phyloP scores from a whole-genome alignment of 2,113 vertebrate genomes.

The Dasyornis broadbenti region DNA sequence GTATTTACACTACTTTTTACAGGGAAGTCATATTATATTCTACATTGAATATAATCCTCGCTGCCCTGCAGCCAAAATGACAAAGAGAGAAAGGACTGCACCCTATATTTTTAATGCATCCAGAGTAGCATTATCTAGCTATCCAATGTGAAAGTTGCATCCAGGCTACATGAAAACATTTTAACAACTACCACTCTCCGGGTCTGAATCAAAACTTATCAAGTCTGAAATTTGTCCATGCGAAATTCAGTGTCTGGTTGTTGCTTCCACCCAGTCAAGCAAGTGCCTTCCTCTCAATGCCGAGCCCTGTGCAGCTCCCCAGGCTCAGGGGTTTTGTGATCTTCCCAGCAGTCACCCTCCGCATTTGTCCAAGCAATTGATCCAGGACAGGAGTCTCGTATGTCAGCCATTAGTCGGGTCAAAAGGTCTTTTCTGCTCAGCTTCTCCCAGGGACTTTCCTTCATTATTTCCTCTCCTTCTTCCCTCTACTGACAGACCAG shows the following conservation, averaged over 20 bases:
- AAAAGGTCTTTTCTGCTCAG: not conserved
- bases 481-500: not conserved
- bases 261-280: not conserved
- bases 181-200: not conserved
- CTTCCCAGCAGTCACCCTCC: not conserved
- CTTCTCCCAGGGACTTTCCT: not conserved
- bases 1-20: not conserved
- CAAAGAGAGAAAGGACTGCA: not conserved
- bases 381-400: not conserved
- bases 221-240: not conserved
- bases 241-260: not conserved
- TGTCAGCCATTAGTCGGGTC: slow-evolving; percentile 1
- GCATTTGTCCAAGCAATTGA: not conserved
- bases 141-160: not conserved
- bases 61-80: not conserved
- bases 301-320: not conserved
- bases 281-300: not conserved
- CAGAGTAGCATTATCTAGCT: not conserved
- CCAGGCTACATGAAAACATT: not conserved
- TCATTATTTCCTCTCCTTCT: not conserved
- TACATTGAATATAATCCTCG: not conserved
- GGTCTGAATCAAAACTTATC: not conserved
- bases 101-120: not conserved
- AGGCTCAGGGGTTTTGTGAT: rapidly evolving
- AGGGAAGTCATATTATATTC: not conserved